Percentiles rank a stretch among this genome's conserved stretches.
Evolutionary conservation across 2,797 vertebrate species (phyloP).

Genomic region (Dermochelys coriacea): DNA sequence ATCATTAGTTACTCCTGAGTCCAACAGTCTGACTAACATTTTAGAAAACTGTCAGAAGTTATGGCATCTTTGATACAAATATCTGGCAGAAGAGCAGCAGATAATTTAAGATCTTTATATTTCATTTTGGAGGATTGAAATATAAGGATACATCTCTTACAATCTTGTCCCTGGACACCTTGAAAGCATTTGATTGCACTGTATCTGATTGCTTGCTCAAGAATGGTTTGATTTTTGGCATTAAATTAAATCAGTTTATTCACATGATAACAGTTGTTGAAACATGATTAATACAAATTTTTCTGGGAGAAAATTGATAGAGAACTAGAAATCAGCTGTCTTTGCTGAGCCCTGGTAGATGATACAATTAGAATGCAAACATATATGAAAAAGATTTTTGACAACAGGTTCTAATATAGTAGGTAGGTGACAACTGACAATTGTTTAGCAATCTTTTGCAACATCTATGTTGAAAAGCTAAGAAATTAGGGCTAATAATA

Average conservation of each 20-base stretch:
- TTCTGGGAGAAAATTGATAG: neutral
- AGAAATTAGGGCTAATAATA: neutral
- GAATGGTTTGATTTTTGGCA: neutral
- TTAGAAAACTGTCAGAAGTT: neutral
- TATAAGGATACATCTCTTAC: neutral
- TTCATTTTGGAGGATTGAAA: slow-evolving; percentile 1
- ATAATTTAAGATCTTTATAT: neutral
- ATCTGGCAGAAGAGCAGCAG: neutral
- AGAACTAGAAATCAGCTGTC: neutral
- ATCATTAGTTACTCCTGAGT: neutral
- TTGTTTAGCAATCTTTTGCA: neutral
- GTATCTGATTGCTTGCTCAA: neutral
- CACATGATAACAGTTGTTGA: neutral
- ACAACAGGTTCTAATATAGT: neutral
- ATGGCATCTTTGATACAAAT: neutral
- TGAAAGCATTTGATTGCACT: neutral
- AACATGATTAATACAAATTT: neutral
- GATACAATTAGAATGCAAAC: neutral
- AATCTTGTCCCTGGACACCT: neutral
- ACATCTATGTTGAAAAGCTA: neutral
- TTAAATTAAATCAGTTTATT: neutral
- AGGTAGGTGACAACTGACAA: neutral
- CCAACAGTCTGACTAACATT: neutral
- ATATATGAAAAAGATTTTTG: neutral
- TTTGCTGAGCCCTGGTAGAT: neutral